A percentile compares a stretch with the other conserved stretches of the same genome.
Conservation (phyloP, 2,888 invertebrate genomes). For the Morpho helenor region DNA sequence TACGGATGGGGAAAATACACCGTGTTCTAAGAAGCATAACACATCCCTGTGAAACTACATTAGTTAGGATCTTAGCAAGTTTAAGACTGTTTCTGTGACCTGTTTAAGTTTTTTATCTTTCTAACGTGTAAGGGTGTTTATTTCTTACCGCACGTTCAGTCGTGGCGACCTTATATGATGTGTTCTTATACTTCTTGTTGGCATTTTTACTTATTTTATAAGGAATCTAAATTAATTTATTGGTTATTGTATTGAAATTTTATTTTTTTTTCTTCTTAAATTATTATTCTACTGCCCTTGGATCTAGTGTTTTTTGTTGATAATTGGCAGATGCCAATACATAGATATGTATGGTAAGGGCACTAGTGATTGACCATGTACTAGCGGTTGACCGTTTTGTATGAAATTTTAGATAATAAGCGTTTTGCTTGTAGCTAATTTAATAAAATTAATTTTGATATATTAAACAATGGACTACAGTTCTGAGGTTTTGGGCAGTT, state of each 20-base stretch:
- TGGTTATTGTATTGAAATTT: slow-evolving; percentile 74
- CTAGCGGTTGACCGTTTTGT: no score
- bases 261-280: slow-evolving; percentile 60
- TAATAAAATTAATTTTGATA: no score
- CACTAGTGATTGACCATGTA: no score
- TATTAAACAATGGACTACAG: no score
- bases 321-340: slow-evolving; percentile 65
- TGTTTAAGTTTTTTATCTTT: slow-evolving; percentile 76
- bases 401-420: no score
- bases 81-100: slow-evolving; percentile 81
- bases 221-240: slow-evolving; percentile 79
- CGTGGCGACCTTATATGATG: slow-evolving; percentile 61
- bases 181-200: slow-evolving; percentile 79
- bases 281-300: slow-evolving; percentile 64
- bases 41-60: slow-evolving; percentile 77
- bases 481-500: no score
- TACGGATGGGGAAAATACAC: slow-evolving; percentile 59
- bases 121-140: slow-evolving; percentile 64
- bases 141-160: slow-evolving; percentile 41
- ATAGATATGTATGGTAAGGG: slow-evolving; percentile 38
- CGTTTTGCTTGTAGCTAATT: no score
- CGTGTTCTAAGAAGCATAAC: slow-evolving; percentile 77
- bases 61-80: slow-evolving; percentile 77
- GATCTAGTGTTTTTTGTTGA: slow-evolving; percentile 48
- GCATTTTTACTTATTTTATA: slow-evolving; percentile 79